Conservation (phyloP, 2,113 vertebrate species). For the Sinosuthora webbiana region DNA sequence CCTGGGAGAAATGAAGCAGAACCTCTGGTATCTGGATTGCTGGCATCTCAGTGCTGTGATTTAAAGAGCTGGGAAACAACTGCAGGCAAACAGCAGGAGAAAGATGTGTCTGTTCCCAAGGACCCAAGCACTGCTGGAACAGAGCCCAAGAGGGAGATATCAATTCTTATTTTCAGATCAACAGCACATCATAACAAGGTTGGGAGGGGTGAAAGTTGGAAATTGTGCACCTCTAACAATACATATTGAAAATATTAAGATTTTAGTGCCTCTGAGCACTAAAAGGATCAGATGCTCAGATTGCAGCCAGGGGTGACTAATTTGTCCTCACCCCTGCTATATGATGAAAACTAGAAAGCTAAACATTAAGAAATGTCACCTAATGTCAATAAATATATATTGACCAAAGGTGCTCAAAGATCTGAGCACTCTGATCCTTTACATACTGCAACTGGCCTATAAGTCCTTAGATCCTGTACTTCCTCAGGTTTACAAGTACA, state of each 20-base stretch:
- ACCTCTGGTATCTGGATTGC: neutral
- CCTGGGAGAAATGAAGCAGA: neutral
- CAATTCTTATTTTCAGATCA: neutral
- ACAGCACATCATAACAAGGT: neutral
- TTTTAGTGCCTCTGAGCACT: neutral
- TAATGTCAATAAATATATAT: no score
- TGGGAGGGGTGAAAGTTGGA: accelerated
- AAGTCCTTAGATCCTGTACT: neutral
- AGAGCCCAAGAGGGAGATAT: neutral
- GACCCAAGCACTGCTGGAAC: neutral
- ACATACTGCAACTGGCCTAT: neutral
- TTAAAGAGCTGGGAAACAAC: neutral
- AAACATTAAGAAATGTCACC: no score
- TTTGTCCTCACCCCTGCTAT: no score
- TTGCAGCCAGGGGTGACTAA: no score
- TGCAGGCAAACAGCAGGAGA: neutral
- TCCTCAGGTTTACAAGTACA: neutral
- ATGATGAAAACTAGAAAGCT: no score
- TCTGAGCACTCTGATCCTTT: neutral
- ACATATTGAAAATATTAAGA: neutral
- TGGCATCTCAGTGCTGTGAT: neutral
- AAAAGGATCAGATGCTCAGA: no score
- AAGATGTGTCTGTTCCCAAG: neutral
- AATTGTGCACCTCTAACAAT: neutral
- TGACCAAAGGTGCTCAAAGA: no score